A percentile compares a stretch with the other conserved stretches of the same genome.
Evolutionary conservation across 2,888 invertebrate species (phyloP).

Genomic region (Xylocampa areola): DNA sequence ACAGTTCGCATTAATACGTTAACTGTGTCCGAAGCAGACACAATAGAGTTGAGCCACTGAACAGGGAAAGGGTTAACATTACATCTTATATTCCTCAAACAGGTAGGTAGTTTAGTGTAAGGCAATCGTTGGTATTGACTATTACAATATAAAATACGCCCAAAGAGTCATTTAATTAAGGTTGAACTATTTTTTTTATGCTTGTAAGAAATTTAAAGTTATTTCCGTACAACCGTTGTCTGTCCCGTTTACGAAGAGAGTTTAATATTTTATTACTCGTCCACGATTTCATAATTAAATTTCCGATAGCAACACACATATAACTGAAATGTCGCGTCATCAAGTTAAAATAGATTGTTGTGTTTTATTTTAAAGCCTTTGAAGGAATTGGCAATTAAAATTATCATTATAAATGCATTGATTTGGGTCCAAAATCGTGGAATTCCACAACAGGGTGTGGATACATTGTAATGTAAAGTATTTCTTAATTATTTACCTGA

Average conservation of each 20-base stretch:
- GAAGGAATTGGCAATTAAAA: constrained; percentile 40
- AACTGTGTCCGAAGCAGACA: too few relatives aligned
- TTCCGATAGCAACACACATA: constrained; percentile 25
- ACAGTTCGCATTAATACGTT: too few relatives aligned
- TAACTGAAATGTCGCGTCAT: constrained; percentile 42
- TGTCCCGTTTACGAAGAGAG: constrained; percentile 1
- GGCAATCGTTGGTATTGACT: too few relatives aligned
- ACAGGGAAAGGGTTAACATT: too few relatives aligned
- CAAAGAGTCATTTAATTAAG: too few relatives aligned
- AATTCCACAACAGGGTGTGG: constrained; percentile 15
- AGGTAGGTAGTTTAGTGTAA: too few relatives aligned
- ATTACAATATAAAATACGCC: too few relatives aligned
- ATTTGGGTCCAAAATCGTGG: constrained; percentile 32
- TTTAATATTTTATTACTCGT: constrained; percentile 26
- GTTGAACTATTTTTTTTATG: too few relatives aligned
- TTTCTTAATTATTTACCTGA: too few relatives aligned
- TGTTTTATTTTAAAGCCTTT: constrained; percentile 28
- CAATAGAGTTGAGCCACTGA: too few relatives aligned
- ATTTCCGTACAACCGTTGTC: constrained; percentile 8
- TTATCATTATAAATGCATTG: constrained; percentile 52
- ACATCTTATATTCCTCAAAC: too few relatives aligned
- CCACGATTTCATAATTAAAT: constrained; percentile 34
- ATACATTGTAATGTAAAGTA: neutral
- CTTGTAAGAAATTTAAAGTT: constrained; percentile 4
- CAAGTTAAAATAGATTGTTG: constrained; percentile 35